Percentiles rank a stretch among this genome's conserved stretches.
Evolutionary conservation across 2,113 vertebrate species (phyloP).

Genomic region (Chinchilla lanigera): DNA sequence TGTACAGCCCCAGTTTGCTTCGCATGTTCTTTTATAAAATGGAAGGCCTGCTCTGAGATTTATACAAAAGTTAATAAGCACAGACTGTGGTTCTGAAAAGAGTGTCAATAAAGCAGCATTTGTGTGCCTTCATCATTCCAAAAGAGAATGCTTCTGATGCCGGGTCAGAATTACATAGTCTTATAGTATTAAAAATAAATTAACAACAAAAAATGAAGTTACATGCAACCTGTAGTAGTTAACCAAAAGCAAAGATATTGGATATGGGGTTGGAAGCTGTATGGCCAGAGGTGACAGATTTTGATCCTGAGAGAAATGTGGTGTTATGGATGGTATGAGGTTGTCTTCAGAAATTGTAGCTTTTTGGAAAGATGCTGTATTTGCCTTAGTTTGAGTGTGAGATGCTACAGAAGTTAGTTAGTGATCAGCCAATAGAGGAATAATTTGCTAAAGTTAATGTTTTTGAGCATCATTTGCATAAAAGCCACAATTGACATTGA

Average conservation of each 20-base stretch:
- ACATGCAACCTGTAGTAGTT: background rate
- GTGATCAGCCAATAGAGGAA: background rate
- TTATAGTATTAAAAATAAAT: background rate
- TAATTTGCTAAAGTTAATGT: background rate
- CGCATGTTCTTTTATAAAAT: background rate
- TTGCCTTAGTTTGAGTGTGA: background rate
- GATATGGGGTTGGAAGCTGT: background rate
- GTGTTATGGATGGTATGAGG: background rate
- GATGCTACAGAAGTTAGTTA: background rate
- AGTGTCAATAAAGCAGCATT: background rate
- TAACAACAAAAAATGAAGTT: background rate
- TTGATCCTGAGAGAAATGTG: background rate
- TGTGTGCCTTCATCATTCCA: background rate
- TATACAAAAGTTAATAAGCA: conserved; percentile 38
- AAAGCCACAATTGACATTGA: background rate
- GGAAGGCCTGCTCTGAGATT: background rate
- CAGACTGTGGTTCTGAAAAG: background rate
- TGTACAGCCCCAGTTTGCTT: background rate
- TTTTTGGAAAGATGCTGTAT: background rate
- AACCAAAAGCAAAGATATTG: background rate
- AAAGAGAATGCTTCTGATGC: background rate
- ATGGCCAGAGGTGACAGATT: background rate
- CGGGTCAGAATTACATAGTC: background rate
- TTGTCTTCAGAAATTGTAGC: background rate
- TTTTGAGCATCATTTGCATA: conserved; percentile 24